Conservation (phyloP, 2,888 invertebrate species). For the Mimachlamys varia region DNA sequence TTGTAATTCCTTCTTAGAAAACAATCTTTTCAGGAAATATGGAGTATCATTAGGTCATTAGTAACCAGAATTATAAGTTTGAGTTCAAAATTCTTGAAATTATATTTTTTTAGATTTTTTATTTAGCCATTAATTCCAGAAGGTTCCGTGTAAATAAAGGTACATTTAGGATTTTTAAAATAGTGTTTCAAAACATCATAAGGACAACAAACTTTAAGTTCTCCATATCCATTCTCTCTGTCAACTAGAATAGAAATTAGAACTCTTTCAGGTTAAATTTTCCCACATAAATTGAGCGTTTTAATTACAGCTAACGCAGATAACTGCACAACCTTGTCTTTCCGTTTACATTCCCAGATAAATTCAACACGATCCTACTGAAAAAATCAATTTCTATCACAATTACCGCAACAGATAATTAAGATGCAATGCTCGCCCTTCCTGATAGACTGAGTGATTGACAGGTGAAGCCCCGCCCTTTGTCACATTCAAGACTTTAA, state of each 20-base stretch:
- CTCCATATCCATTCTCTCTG: neutral
- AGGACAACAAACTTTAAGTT: neutral
- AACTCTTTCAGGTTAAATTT: neutral
- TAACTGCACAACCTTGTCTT: neutral
- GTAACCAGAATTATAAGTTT: neutral
- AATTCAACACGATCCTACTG: neutral
- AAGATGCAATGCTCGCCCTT: neutral
- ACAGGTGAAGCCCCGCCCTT: neutral
- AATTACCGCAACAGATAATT: slow-evolving; percentile 19
- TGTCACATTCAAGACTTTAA: slow-evolving; percentile 8
- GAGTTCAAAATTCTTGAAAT: neutral
- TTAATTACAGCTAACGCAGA: neutral
- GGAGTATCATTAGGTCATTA: neutral
- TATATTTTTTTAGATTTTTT: neutral
- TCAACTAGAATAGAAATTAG: neutral
- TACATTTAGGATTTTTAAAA: neutral
- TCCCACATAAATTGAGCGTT: neutral
- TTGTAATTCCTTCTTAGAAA: neutral
- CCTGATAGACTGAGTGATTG: neutral
- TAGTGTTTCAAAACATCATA: neutral
- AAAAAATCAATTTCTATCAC: slow-evolving; percentile 12
- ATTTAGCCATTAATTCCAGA: neutral
- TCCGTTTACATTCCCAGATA: neutral
- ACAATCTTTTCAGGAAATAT: neutral
- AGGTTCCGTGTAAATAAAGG: neutral